phyloP scores from a whole-genome alignment of 1,140 invertebrate species.

The Megathymus violae region DNA sequence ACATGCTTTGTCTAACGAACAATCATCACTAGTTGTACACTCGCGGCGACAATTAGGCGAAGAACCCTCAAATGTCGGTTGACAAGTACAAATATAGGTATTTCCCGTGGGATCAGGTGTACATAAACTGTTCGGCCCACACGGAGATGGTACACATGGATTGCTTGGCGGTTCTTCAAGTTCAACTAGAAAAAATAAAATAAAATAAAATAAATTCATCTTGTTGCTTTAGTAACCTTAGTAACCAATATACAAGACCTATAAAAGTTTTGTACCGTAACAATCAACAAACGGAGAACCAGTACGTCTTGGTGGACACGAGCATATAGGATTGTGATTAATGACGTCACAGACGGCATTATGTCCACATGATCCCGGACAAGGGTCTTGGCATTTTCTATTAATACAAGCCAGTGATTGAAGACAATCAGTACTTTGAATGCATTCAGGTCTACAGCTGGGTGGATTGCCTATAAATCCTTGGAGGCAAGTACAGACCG shows the following conservation, averaged over 20 bases:
- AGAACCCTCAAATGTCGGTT: conserved; percentile 86
- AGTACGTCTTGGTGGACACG: conserved; percentile 86
- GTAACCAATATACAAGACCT: neutral
- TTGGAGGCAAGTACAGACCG: conserved; percentile 86
- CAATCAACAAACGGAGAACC: conserved; percentile 90
- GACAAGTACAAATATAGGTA: conserved; percentile 87
- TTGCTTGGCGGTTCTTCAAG: conserved; percentile 78
- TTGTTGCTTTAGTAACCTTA: too few relatives aligned
- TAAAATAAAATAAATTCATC: conserved; percentile 48
- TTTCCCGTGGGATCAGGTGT: conserved; percentile 84
- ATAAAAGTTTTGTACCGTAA: conserved; percentile 63
- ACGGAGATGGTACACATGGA: conserved; percentile 90
- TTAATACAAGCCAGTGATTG: conserved; percentile 85
- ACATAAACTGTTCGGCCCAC: conserved; percentile 89
- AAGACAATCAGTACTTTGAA: conserved; percentile 85
- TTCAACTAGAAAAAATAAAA: conserved; percentile 59
- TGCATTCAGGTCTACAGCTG: conserved; percentile 85
- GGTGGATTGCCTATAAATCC: conserved; percentile 86
- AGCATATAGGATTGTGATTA: conserved; percentile 87
- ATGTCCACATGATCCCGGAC: conserved; percentile 86
- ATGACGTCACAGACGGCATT: conserved; percentile 86
- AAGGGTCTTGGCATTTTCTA: conserved; percentile 87
- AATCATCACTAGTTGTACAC: conserved; percentile 89
- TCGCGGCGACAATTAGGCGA: conserved; percentile 89
- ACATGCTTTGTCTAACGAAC: conserved; percentile 87